Evolutionary conservation across 2,888 invertebrate species (phyloP).

Genomic region (Hylaea fasciaria): DNA sequence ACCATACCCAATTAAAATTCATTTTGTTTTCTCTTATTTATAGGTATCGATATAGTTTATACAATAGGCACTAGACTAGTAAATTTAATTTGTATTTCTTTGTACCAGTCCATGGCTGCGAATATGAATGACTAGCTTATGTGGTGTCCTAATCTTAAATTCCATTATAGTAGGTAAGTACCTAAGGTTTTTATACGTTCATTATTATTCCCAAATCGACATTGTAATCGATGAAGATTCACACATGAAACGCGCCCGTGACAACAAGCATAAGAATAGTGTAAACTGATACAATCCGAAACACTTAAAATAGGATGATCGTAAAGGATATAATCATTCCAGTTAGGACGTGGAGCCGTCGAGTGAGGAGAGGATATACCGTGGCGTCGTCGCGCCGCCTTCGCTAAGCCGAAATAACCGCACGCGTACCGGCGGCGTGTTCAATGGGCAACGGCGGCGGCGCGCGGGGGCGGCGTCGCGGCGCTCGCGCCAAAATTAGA

Average conservation of each 20-base stretch:
- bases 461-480: conserved; percentile 73
- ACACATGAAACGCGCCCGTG: no score
- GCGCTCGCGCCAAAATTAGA: conserved; percentile 84
- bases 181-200: no score
- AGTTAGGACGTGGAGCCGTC: conserved; percentile 35
- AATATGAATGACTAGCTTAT: not conserved
- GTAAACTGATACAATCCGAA: not conserved
- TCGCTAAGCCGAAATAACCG: conserved; percentile 77
- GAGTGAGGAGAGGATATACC: conserved; percentile 50
- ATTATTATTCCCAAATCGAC: no score
- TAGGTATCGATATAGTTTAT: conserved; percentile 18
- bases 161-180: no score
- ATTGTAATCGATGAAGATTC: no score
- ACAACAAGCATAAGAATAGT: no score
- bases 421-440: conserved; percentile 70
- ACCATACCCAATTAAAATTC: conserved; percentile 67
- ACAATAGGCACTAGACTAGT: conserved; percentile 14
- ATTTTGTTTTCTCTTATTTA: conserved; percentile 47
- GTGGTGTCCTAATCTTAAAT: not conserved
- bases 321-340: conserved; percentile 17
- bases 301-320: not conserved
- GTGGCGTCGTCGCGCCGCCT: conserved; percentile 68
- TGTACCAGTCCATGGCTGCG: conserved; percentile 1
- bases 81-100: not conserved
- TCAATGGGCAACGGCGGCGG: conserved; percentile 73